A percentile compares a stretch with the other conserved stretches of the same genome.
Evolutionary conservation across 2,113 vertebrate species (phyloP).

Genomic region (Triplophysa tibetana): DNA sequence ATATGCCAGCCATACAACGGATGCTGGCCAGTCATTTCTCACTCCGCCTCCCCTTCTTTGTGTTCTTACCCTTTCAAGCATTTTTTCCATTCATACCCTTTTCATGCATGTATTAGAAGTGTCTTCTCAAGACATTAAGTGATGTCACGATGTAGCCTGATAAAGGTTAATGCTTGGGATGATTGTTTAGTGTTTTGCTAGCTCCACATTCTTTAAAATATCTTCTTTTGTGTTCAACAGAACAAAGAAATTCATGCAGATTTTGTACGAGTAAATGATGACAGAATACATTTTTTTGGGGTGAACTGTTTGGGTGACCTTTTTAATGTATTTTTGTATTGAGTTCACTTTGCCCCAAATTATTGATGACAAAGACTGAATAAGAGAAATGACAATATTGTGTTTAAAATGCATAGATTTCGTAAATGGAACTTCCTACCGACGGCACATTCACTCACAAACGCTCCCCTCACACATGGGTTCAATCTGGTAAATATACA

Average conservation of each 20-base stretch:
- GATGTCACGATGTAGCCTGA: constrained; percentile 52
- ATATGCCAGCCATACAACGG: constrained; percentile 41
- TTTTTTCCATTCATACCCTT: constrained; percentile 31
- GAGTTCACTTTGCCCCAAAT: too few species aligned
- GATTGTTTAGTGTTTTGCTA: constrained; percentile 72
- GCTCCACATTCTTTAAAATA: constrained; percentile 43
- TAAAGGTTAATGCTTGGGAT: constrained; percentile 72
- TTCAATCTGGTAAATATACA: background rate
- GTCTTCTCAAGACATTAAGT: constrained; percentile 57
- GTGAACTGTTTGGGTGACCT: too few species aligned
- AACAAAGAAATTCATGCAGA: too few species aligned
- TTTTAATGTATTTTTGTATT: too few species aligned
- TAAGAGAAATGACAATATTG: too few species aligned
- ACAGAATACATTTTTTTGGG: too few species aligned
- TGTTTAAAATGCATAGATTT: too few species aligned
- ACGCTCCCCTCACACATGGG: background rate
- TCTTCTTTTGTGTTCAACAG: too few species aligned
- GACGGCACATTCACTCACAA: background rate
- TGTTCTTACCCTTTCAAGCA: background rate
- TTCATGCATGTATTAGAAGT: constrained; percentile 58
- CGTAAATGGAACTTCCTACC: background rate
- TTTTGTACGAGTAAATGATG: too few species aligned
- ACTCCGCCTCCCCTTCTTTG: background rate
- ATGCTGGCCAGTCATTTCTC: constrained; percentile 13
- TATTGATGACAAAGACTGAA: too few species aligned